phyloP scores from a whole-genome alignment of 2,113 vertebrate genomes.

The Oncorhynchus nerka region DNA sequence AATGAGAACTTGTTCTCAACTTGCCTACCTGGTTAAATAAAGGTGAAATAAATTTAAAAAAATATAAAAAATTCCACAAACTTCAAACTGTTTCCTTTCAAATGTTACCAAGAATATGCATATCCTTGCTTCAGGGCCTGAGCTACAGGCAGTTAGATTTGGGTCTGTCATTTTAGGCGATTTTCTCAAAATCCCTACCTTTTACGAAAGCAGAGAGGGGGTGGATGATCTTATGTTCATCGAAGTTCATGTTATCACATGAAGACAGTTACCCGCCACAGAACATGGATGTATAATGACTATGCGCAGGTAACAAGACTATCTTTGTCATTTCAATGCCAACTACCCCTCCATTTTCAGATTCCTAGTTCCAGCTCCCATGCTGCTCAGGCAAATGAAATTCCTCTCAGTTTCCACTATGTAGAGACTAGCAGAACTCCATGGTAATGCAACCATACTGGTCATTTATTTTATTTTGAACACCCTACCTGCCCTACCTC shows the following conservation, averaged over 20 bases:
- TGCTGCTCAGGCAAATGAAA: conserved; percentile 21
- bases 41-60: too few species aligned
- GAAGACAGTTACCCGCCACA: neutral
- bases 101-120: too few species aligned
- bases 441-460: conserved; percentile 41
- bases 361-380: conserved; percentile 13
- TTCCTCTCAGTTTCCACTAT: conserved; percentile 36
- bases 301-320: too few species aligned
- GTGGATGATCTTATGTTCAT: neutral
- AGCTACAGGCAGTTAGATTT: too few species aligned
- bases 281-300: neutral
- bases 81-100: too few species aligned
- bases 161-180: too few species aligned
- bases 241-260: neutral
- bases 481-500: conserved; percentile 13
- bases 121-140: too few species aligned
- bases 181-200: too few species aligned
- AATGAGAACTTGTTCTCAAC: too few species aligned
- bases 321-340: too few species aligned
- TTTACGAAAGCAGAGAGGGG: neutral
- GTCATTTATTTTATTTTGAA: conserved; percentile 41
- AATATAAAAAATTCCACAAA: too few species aligned
- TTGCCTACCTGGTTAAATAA: too few species aligned
- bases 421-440: conserved; percentile 33
- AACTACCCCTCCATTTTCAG: conserved; percentile 26